Conservation (phyloP, 2,797 vertebrate genomes). For the Manis pentadactyla region DNA sequence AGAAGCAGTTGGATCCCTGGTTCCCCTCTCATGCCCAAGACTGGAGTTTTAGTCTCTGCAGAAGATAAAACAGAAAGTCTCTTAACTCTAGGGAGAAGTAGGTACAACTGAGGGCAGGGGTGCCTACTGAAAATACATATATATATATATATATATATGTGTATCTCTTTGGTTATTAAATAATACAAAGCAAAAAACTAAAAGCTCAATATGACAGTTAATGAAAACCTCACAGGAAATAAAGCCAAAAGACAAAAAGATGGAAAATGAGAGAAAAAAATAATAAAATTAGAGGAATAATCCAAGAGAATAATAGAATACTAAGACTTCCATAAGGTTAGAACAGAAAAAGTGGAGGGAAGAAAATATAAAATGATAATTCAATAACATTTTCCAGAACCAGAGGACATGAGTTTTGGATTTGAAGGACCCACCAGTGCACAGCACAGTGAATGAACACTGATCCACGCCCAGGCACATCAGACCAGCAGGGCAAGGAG, state of each 20-base stretch:
- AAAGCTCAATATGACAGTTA: background rate
- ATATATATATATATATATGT: background rate
- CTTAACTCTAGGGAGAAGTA: background rate
- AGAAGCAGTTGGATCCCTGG: background rate
- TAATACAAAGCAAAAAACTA: background rate
- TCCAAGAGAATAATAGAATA: conserved; percentile 7
- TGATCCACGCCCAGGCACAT: background rate
- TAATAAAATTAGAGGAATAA: background rate
- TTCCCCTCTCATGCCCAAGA: background rate
- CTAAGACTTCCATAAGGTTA: background rate
- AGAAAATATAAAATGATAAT: conserved; percentile 1
- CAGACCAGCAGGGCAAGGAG: background rate
- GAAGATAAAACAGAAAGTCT: background rate
- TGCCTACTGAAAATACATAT: background rate
- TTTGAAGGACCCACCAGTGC: background rate
- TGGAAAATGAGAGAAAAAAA: conserved; percentile 7
- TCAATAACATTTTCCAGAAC: conserved; percentile 5
- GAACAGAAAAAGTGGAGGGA: background rate
- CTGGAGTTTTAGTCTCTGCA: background rate
- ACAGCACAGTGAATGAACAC: background rate
- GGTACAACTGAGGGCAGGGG: background rate
- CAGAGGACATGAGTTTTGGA: background rate
- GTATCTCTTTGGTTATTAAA: background rate
- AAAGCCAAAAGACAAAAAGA: background rate
- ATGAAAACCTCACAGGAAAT: background rate